phyloP scores from a whole-genome alignment of 2,797 vertebrate genomes.

The Novumbra hubbsi region DNA sequence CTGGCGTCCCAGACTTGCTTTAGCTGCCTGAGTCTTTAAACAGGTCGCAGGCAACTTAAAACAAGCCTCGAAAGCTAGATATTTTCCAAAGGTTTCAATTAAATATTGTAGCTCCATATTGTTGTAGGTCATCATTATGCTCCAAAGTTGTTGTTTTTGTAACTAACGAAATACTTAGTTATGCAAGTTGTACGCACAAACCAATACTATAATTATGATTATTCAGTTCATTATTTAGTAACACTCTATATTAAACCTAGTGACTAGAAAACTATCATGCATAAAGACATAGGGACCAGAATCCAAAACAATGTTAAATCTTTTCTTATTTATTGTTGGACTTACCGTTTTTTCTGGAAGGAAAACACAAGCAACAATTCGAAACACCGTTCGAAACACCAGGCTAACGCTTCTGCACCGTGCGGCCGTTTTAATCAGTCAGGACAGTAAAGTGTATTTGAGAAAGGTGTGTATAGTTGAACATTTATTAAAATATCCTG shows the following conservation, averaged over 20 bases:
- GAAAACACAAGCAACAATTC: conserved; percentile 6
- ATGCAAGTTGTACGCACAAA: background rate
- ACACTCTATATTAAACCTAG: background rate
- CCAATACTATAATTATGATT: background rate
- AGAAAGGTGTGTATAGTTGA: conserved; percentile 79
- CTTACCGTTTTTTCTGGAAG: conserved; percentile 12
- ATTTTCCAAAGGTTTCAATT: background rate
- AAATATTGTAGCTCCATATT: background rate
- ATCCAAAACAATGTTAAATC: background rate
- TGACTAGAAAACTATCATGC: background rate
- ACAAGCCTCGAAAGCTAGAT: conserved; percentile 83
- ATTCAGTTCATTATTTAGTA: background rate
- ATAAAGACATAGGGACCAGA: background rate
- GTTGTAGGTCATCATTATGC: background rate
- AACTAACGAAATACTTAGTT: background rate
- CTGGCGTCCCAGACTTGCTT: conserved; percentile 91
- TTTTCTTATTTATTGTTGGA: background rate
- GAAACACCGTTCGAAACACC: conserved; percentile 10
- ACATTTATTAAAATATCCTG: conserved; percentile 82
- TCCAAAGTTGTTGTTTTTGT: background rate
- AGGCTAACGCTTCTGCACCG: conserved; percentile 21
- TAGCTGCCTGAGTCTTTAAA: conserved; percentile 90
- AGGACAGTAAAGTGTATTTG: conserved; percentile 75
- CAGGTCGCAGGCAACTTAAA: conserved; percentile 91
- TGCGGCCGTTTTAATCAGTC: conserved; percentile 71